These are phyloP conservation scores for pig (Sus scrofa) DNA, from an alignment of 2,113 vertebrate genomes.

Conservation along the genomic window T2T-Sscrofa CM000812.6:236516001-236516500, in stretches of 20 bases:
- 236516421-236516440: background rate
- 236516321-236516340: background rate
- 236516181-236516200: background rate
- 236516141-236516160: background rate
- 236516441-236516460: background rate
- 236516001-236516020: background rate
- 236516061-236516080: background rate
- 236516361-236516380: background rate
- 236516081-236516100: background rate
- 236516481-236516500: background rate
- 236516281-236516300: background rate
- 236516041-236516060: background rate
- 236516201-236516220: background rate
- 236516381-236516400: background rate
- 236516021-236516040: conserved; percentile 24
- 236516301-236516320: background rate
- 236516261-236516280: background rate
- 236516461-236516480: background rate
- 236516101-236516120: background rate
- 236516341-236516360: background rate
- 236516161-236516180: background rate
- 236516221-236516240: background rate
- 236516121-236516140: background rate
- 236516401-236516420: background rate
- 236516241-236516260: background rate